These are phyloP conservation scores for Synanthedon formicaeformis DNA, from an alignment of 2,888 invertebrate species.

Conservation along the genomic window DNA sequence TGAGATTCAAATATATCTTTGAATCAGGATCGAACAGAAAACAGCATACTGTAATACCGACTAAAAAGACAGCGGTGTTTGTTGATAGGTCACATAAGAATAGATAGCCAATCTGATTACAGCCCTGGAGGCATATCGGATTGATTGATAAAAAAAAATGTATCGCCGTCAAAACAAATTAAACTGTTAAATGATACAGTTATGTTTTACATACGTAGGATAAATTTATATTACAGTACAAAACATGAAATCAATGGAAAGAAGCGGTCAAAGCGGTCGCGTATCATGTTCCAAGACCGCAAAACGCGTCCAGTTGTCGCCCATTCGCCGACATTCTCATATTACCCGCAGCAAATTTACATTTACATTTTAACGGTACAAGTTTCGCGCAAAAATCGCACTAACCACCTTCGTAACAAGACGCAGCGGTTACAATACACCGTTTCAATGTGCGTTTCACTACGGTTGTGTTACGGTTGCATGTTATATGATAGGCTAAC, in stretches of 20 bases:
- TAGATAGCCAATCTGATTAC: no score
- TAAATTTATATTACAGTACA: conserved; percentile 1
- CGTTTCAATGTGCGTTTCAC: conserved; percentile 6
- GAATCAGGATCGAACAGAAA: no score
- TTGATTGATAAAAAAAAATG: no score
- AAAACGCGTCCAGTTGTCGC: conserved; percentile 25
- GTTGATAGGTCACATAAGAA: no score
- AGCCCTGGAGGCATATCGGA: no score
- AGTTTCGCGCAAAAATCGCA: conserved; percentile 16
- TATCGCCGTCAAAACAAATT: no score
- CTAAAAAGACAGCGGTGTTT: no score
- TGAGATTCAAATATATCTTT: no score
- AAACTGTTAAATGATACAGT: no score
- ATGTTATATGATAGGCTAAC: conserved; percentile 22
- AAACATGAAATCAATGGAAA: conserved; percentile 24
- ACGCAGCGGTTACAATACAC: background rate
- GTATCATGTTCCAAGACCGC: conserved; percentile 40
- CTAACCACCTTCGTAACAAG: conserved; percentile 18
- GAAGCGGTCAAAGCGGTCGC: conserved; percentile 11
- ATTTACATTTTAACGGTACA: conserved; percentile 18
- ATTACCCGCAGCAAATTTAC: conserved; percentile 28
- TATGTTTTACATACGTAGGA: no score
- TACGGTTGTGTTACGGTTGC: conserved; percentile 22
- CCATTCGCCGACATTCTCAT: conserved; percentile 36
- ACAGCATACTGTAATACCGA: no score